Evolutionary conservation across 2,113 vertebrate species (phyloP).

Genomic region (Ardeotis arabs): DNA sequence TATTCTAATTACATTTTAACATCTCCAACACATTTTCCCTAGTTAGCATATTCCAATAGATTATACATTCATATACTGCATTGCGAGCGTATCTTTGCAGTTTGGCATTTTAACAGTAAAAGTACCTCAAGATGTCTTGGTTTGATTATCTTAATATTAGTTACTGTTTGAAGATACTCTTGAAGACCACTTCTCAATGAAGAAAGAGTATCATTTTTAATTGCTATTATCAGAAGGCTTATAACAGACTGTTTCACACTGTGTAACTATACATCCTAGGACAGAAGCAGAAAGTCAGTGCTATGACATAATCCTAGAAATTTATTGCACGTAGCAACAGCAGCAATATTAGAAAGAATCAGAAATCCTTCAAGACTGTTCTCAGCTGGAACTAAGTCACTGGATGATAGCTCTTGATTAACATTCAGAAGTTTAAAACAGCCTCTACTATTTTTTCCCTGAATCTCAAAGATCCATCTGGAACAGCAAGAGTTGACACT

Average conservation of each 20-base stretch:
- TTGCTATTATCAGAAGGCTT: neutral
- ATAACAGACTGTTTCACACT: neutral
- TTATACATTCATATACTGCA: neutral
- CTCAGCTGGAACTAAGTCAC: neutral
- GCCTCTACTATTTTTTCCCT: neutral
- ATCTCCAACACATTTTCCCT: neutral
- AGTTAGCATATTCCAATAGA: neutral
- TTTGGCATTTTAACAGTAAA: neutral
- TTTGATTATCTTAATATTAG: neutral
- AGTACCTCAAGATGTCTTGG: neutral
- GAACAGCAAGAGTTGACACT: neutral
- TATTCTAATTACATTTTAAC: neutral
- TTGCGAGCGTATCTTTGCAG: neutral
- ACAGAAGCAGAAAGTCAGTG: neutral
- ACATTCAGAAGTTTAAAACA: neutral
- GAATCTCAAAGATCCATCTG: neutral
- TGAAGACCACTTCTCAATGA: neutral
- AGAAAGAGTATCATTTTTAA: neutral
- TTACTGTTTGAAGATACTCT: neutral
- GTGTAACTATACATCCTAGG: neutral
- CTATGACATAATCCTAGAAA: neutral
- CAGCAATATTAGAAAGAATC: neutral
- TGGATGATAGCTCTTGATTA: neutral
- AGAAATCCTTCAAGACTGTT: neutral
- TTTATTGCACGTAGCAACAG: neutral